Base-by-base conservation (phyloP, 2,888 invertebrate species). In the Trissoscelio sp. region DNA sequence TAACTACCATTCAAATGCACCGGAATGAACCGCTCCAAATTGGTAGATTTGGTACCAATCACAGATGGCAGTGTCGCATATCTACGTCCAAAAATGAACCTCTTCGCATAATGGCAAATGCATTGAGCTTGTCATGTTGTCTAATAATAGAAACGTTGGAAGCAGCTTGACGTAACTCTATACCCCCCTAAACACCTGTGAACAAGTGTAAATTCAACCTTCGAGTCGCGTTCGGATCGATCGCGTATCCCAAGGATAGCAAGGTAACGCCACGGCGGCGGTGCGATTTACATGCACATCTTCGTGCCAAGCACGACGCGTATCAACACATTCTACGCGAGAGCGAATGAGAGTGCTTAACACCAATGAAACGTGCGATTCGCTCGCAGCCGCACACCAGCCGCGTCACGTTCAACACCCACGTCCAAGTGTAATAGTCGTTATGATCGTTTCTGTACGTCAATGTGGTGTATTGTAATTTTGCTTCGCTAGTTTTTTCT, bases 181-280 rank as follows among this genome's bases (percentile, higher is more conserved):
- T 60, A 20, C 16, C 53, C 42, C 42, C 12, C 53, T 34, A 51
- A 42, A 80, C 69, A 69, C 74, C 67, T 74, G 69, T 62, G 53
- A 75, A 75, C 64, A 31, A 72, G 75, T 81, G 81, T 67, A 77
- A 72, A 77, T 77, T 42, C 72, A 72, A 77, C 74, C 77, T 73
- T 81, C 77, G 73, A 64, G 62, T 53, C 44, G 57, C 69, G 48
- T 24, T 57, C 22, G 31, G 18, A 81, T 81, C 81, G 81, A 81
- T 81, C 81, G 72, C 44, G 24, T 48, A 34, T 72, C 20, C 58
- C 81, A 81, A 81, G 81, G 81, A 81, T 81, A 67, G 51, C 66
- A 51, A 34, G 57, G 55, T 74, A 74, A 62, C 69, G 53, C 48
- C 20, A 28, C 64, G 28, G 48, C 58, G 18, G 55, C 72, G 34